A percentile compares a stretch with the other conserved stretches of the same genome.
phyloP scores from a whole-genome alignment of 2,888 invertebrate species.

The Polyommatus iphigenia region DNA sequence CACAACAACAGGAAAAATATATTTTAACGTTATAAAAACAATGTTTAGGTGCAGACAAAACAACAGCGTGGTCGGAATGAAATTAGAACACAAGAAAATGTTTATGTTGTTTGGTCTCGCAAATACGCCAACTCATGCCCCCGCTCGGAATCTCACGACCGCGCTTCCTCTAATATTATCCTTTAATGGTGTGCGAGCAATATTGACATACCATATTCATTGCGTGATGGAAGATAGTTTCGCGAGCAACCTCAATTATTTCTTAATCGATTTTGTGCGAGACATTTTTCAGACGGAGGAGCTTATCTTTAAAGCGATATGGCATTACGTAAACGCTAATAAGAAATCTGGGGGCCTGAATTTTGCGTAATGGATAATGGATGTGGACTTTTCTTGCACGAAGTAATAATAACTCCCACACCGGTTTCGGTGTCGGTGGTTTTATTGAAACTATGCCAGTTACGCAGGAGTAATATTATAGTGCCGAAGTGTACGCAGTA shows the following conservation, averaged over 20 bases:
- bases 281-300: conserved; percentile 7
- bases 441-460: too few species aligned
- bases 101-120: not conserved
- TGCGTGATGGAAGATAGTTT: too few species aligned
- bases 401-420: too few species aligned
- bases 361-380: conserved; percentile 1
- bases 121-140: not conserved
- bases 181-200: conserved; percentile 4
- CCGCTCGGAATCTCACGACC: conserved; percentile 11
- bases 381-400: too few species aligned
- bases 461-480: too few species aligned
- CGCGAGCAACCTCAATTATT: too few species aligned
- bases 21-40: not conserved
- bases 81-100: not conserved
- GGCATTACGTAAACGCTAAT: conserved; percentile 7
- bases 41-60: not conserved
- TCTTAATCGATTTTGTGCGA: conserved; percentile 6
- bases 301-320: not conserved
- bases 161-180: conserved; percentile 18
- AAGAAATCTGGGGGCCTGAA: not conserved
- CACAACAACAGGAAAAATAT: not conserved
- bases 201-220: too few species aligned
- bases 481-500: too few species aligned
- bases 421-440: too few species aligned
- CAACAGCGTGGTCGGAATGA: not conserved